Conservation (phyloP, 1,140 invertebrate genomes). For the Kradibia gibbosae region DNA sequence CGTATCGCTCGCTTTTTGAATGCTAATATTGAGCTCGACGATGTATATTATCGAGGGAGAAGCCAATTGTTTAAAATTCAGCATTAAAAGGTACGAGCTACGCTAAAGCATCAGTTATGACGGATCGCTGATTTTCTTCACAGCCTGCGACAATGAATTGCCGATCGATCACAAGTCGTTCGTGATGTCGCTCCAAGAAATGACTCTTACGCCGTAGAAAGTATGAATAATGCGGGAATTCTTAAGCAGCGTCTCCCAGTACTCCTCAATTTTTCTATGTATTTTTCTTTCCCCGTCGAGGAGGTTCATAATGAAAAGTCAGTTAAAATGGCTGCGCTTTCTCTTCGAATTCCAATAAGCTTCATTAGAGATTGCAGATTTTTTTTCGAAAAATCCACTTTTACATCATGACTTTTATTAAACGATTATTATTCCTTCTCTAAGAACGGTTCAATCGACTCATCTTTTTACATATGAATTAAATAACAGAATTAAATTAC, state of each 20-base stretch:
- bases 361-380: background rate
- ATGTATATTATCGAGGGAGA: background rate
- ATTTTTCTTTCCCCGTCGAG: background rate
- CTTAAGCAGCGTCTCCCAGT: background rate
- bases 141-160: background rate
- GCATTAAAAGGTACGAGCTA: background rate
- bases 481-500: too few species aligned
- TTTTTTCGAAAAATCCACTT: background rate
- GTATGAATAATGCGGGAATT: constrained; percentile 26
- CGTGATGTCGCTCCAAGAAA: background rate
- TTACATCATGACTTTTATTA: background rate
- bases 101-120: background rate
- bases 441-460: too few species aligned
- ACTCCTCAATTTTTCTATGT: constrained; percentile 2
- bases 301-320: constrained; percentile 1
- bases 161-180: constrained; percentile 23
- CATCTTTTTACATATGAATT: too few species aligned
- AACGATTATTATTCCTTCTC: too few species aligned
- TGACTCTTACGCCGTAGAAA: background rate
- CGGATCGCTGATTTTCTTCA: background rate
- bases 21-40: background rate
- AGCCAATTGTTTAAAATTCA: background rate
- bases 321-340: constrained; percentile 6
- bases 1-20: background rate
- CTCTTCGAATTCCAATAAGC: background rate